Evolutionary conservation across 1,140 invertebrate genomes (phyloP), one percentile per base, ranked within the genome.

Genomic region (Drosophila kepulauana): DNA sequence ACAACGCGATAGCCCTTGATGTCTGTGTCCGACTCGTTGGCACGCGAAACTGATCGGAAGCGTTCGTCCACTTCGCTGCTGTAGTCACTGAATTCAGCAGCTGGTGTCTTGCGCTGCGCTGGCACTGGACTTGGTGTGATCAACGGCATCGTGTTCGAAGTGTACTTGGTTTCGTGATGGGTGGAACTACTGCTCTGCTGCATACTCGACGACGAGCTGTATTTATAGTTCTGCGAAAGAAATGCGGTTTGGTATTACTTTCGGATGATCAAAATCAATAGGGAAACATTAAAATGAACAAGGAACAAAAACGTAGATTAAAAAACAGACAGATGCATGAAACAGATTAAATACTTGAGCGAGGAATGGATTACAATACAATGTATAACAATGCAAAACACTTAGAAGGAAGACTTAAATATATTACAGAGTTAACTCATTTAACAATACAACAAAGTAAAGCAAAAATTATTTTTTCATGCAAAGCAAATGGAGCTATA

Each of bases 31-130:
- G 94, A 93, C 69, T 94, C 93, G 38, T 91, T 92, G 8, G 94
- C 94, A 1, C 93, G 93, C 94, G 96, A 96, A 25, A 95, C 92
- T 0, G 95, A 93, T 57, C 94, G 93, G 80, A 96, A 95, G 69
- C 94, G 93, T 35, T 93, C 93, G 57, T 96, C 96, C 68, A 95
- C 95, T 82, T 97, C 96, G 82, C 95, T 96, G 91, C 96, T 95
- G 76, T 96, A 96, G 81, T 97, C 96, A 81, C 95, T 95, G 82
- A 96, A 96, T 92, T 96, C 95, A 51, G 95, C 94, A 79, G 85
- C 95, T 94, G 52, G 95, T 85, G 93, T 97, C 95, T 94, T 95
- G 95, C 41, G 94, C 94, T 74, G 95, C 94, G 92, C 94, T 94
- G 69, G 87, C 68, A 91, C 79, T 5, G 87, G 87, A 66, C 74